Percentiles rank a stretch among this genome's conserved stretches.
Evolutionary conservation across 2,797 vertebrate genomes (phyloP).

Genomic region (Tokudaia tokunoshimensis): DNA sequence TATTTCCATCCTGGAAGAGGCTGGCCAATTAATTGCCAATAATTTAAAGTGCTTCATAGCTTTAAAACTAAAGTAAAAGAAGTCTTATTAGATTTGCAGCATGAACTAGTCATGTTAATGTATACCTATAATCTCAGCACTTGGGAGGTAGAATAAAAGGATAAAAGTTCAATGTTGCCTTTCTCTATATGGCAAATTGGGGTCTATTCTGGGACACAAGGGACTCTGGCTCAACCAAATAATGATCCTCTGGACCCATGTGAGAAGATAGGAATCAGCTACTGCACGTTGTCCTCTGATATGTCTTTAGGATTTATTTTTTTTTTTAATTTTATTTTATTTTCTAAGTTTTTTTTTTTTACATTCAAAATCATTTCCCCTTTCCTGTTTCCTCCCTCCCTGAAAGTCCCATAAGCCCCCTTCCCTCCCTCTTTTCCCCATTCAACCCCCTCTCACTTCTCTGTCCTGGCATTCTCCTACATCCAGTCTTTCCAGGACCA

Average conservation of each 20-base stretch:
- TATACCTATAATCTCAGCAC: not conserved
- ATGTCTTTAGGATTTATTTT: not conserved
- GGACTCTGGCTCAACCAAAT: not conserved
- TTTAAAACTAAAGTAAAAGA: not conserved
- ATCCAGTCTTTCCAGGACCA: no score
- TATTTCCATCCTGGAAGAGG: not conserved
- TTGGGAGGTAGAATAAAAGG: no score
- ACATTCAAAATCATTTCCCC: no score
- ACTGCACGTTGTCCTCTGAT: not conserved
- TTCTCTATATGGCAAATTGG: not conserved
- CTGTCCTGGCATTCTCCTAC: no score
- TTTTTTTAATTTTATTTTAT: no score
- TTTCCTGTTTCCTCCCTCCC: no score
- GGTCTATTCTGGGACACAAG: not conserved
- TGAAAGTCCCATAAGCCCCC: no score
- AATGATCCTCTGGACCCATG: not conserved
- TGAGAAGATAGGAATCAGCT: not conserved
- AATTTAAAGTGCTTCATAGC: not conserved
- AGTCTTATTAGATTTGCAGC: not conserved
- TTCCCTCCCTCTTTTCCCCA: no score
- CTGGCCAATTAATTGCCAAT: not conserved
- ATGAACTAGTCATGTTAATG: no score
- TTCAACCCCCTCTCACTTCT: no score
- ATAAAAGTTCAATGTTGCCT: not conserved
- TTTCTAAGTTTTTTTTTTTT: no score